Evolutionary conservation across 2,888 invertebrate species (phyloP), one percentile per base, ranked within the genome.

Genomic region (Zelleria hepariella): DNA sequence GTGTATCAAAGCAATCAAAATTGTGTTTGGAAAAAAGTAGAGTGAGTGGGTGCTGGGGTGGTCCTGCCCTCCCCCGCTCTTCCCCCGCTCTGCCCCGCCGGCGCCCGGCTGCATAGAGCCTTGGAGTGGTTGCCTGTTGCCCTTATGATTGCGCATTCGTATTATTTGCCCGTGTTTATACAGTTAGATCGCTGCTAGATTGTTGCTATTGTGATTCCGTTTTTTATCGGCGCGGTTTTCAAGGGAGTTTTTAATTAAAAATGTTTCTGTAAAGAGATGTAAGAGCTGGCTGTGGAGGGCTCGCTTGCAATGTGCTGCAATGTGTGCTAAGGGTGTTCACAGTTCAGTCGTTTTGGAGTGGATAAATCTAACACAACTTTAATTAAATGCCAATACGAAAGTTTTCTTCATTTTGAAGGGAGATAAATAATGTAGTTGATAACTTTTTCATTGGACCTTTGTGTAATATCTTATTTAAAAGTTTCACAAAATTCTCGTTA

Each of bases 121-220:
- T 80, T 77, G 72, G 66, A 72, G 78, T 71, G 75, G 77, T 77
- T 73, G 75, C 73, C 78, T 75, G 76, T 76, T 84, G 86, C 86
- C 86, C 86, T 86, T 86, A 86, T 87, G 86, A 86, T 86, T 87
- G 86, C 80, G 78, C 82, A 86, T 87, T 88, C 51, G 21, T 49
- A 51, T 49, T 86, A 85, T 85, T 76, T 21, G 52, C 53, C 82
- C 81, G 78, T 84, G 83, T 86, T 86, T 86, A 86, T 86, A 27
- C 84, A 85, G 84, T 87, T 86, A 86, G 86, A 87, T 86, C 84
- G 83, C 77, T 84, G 84, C 77, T 86, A 86, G 86, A 86, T 88
- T 86, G 86, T 82, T 83, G 78, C 84, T 85, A 85, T 87, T 86
- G 87, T 87, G 79, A 80, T 81, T 77, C 70, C 71, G 71, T 79